Conservation (phyloP, 2,797 vertebrate genomes). For the Anas acuta region DNA sequence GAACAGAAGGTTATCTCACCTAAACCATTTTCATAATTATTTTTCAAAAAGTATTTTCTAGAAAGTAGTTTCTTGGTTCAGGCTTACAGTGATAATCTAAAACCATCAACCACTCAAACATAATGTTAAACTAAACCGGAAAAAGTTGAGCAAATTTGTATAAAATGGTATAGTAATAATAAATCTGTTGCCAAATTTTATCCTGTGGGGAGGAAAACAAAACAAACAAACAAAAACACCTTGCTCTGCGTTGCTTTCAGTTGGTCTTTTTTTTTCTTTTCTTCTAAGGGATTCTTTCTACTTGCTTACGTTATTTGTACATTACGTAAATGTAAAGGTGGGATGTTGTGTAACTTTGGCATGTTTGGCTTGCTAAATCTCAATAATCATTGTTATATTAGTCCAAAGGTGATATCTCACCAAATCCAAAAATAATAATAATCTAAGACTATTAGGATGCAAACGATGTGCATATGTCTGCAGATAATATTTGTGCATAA, state of each 20-base stretch:
- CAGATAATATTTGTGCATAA: neutral
- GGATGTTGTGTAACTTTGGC: neutral
- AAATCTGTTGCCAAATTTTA: neutral
- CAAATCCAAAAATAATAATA: neutral
- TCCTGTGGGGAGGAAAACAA: no score
- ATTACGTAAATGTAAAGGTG: fast-evolving
- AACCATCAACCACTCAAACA: neutral
- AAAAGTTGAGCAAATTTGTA: neutral
- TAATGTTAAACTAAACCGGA: neutral
- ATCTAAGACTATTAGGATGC: neutral
- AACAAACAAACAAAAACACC: no score
- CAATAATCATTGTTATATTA: neutral
- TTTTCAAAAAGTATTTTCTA: neutral
- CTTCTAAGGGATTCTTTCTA: neutral
- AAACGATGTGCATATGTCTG: neutral
- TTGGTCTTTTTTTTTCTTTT: neutral
- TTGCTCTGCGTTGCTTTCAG: neutral
- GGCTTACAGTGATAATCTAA: neutral
- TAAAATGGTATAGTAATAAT: neutral
- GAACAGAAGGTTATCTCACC: neutral
- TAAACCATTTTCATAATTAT: neutral
- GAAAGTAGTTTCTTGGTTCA: neutral
- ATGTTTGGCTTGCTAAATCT: neutral
- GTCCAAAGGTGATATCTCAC: neutral
- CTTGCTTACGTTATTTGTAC: neutral